Percentiles rank a stretch among this genome's conserved stretches.
Evolutionary conservation across 1,140 invertebrate genomes (phyloP).

Genomic region (Drosophila ananassae): DNA sequence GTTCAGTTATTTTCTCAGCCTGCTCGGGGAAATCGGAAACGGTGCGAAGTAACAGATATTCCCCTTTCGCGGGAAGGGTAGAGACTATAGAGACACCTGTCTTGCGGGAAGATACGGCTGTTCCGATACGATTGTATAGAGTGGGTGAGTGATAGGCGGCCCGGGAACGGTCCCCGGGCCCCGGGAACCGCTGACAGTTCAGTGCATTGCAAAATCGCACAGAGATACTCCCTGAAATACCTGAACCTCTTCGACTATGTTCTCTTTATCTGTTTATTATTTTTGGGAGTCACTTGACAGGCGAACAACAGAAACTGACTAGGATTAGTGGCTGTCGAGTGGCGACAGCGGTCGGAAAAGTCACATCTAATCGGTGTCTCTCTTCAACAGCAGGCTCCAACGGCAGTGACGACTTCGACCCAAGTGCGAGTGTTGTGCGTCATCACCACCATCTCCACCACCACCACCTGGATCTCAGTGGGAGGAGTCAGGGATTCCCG

Average conservation of each 20-base stretch:
- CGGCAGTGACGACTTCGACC: conserved; percentile 85
- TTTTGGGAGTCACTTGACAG: conserved; percentile 44
- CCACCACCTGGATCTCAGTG: conserved; percentile 62
- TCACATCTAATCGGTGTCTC: conserved; percentile 24
- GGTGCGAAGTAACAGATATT: conserved; percentile 46
- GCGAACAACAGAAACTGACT: conserved; percentile 43
- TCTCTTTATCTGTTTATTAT: conserved; percentile 46
- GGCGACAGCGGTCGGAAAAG: conserved; percentile 24
- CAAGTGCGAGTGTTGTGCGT: conserved; percentile 66
- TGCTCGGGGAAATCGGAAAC: conserved; percentile 48
- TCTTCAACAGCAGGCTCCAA: conserved; percentile 81
- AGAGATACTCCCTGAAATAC: conserved; percentile 20
- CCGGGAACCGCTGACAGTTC: background rate
- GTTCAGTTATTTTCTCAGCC: conserved; percentile 55
- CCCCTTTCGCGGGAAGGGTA: conserved; percentile 19
- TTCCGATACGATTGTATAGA: conserved; percentile 5
- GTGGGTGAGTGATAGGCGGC: conserved; percentile 17
- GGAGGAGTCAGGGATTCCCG: conserved; percentile 27
- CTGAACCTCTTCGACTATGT: background rate
- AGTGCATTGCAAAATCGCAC: conserved; percentile 45
- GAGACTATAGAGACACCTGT: conserved; percentile 20
- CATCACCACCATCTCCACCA: conserved; percentile 64
- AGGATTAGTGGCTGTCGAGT: conserved; percentile 43
- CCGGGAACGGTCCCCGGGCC: background rate
- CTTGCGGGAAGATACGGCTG: conserved; percentile 21